These are phyloP conservation scores for Saturnia japonica DNA, from an alignment of 2,888 invertebrate genomes.

Conservation along the genomic window DNA sequence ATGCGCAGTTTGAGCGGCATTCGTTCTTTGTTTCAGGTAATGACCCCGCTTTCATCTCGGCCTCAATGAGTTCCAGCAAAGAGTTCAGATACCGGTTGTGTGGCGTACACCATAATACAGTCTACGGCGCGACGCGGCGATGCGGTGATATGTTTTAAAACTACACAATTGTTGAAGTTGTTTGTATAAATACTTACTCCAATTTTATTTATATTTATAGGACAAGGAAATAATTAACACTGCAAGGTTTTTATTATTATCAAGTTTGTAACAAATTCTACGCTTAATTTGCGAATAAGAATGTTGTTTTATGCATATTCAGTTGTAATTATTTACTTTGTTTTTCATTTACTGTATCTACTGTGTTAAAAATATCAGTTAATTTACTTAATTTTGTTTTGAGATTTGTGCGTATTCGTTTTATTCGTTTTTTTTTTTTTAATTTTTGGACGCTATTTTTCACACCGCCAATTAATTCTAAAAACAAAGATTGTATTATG, in stretches of 20 bases:
- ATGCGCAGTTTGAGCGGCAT: slow-evolving; percentile 76
- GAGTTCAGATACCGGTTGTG: slow-evolving; percentile 63
- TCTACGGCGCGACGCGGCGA: slow-evolving; percentile 8
- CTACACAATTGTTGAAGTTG: slow-evolving; percentile 7
- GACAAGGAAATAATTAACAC: neutral
- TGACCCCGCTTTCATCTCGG: slow-evolving; percentile 78
- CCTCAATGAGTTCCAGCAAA: slow-evolving; percentile 71
- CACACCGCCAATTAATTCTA: no score
- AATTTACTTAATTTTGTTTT: no score
- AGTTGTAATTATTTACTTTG: no score
- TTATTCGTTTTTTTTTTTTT: no score
- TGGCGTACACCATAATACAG: slow-evolving; percentile 16
- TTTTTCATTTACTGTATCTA: no score
- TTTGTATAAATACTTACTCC: neutral
- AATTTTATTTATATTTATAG: neutral
- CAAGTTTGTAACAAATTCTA: neutral
- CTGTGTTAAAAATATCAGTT: no score
- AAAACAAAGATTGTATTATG: no score
- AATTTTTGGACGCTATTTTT: no score
- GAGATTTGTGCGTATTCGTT: no score
- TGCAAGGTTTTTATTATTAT: neutral
- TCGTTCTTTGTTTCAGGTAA: slow-evolving; percentile 80
- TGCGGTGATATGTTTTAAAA: slow-evolving; percentile 20
- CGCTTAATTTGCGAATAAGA: no score
- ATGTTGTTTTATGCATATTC: no score